Base-by-base conservation (phyloP, 2,113 vertebrate genomes). In the Sorex araneus region DNA sequence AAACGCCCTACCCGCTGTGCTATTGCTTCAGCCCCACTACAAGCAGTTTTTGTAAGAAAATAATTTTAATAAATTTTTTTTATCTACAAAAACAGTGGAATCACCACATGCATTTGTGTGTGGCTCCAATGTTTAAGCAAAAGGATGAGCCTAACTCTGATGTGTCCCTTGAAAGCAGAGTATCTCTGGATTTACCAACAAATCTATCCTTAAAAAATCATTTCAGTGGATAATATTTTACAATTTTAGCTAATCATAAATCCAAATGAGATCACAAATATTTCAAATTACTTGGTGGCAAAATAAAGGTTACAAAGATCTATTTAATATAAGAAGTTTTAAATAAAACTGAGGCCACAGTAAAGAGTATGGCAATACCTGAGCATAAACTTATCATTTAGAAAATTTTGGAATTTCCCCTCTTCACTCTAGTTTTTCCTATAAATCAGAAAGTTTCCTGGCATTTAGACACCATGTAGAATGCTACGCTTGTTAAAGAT, bases 301-400 rank as follows among this genome's bases (percentile, higher is more conserved):
- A 94, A 88, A 97, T 16, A 71, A 90, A 92, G 3, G n/a, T 25
- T n/a, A 93, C 81, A 93, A 84, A 54, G 28, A 8, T 47, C 7
- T 57, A 67, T 36, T 32, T 93, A 75, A 74, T 25, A 71, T 16
- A 79, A 90, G 47, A 50, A 23, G 23, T 57, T 15, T 94, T 40
- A 84, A 63, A 67, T 2, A 71, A 32, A 91, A 79, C 2, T 69
- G 27, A 93, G 75, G 79, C 27, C n/a, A 88, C 2, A 88, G 66
- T 6, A 85, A 3, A 90, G 15, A 86, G 43, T 34, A 50, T 34
- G 64, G 16, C 34, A 75, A 81, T 70, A 74, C 12, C 47, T 40
- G 67, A 86, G 57, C 5, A 5, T 69, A 71, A 81, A 25, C 76
- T 94, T 66, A 92, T 84, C 21, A 90, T 71, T 43, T 78, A 30